Evolutionary conservation across 35 echinoderm and acorn worm genomes (phyloP), one percentile per base, ranked within the genome.

Genomic region (Holothuria glaberrima): DNA sequence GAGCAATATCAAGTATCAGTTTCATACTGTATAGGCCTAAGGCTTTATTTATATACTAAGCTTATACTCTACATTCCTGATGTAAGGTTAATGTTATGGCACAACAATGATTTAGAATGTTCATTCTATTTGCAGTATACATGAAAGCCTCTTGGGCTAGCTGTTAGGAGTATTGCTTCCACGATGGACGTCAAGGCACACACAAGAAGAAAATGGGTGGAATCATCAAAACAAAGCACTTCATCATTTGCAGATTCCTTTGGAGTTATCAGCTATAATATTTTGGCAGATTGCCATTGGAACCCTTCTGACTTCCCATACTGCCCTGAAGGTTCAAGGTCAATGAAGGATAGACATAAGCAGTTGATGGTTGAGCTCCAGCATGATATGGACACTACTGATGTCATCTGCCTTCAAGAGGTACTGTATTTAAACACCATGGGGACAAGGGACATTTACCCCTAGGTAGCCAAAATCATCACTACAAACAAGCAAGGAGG

Each of bases 381-480:
- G 27, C 78, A 70, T 73, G 72, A 86, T 58, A 56, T 56, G 20
- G 57, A 82, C 44, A 61, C 78, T 24, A 38, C 79, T 28, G 79
- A 91, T 31, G 56, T 91, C 33, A 75, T 85, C 80, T 91, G 90
- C 69, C 77, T 91, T 56, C 90, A 91, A 91, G 90, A 91, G 90
- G 90, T 90, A 90, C 24, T 5, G n/a, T 68, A 19, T 12, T 68
- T 68, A 68, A 54, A 7, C 36, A 4, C 7, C 2, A 41, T 41
- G 2, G 7, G 36, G 36, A 41, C 7, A 7, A 41, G 36, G 2
- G 36, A 7, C 2, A 41, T 41, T 41, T 41, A 41, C 36, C 36
- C 7, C n/a, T 41, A 4, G 36, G 2, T 41, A 41, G 2, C 36
- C 7, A 7, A 54, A 54, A 54, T 54, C 50, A 54, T 54, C 50